A percentile compares a stretch with the other conserved stretches of the same genome.
Conservation (phyloP, 1,140 invertebrate species). For the Capitella teleta region DNA sequence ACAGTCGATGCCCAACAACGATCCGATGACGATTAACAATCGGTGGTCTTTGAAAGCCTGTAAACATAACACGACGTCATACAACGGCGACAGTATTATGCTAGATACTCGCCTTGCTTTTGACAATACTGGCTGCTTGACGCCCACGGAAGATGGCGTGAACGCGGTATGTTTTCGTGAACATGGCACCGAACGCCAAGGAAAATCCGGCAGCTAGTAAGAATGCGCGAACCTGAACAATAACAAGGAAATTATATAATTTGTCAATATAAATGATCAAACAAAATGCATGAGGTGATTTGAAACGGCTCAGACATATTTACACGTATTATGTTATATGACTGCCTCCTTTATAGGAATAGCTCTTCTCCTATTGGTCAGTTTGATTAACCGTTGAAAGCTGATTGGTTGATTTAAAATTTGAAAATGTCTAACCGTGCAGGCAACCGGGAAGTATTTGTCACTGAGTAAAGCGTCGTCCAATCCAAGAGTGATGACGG, state of each 20-base stretch:
- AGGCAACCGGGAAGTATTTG: constrained; percentile 64
- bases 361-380: too few relatives aligned
- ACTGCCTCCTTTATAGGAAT: too few relatives aligned
- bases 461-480: constrained; percentile 62
- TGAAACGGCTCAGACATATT: too few relatives aligned
- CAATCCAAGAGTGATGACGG: constrained; percentile 56
- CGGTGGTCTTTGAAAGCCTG: constrained; percentile 96
- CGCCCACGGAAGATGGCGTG: constrained; percentile 87
- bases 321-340: not conserved
- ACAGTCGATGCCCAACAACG: constrained; percentile 80
- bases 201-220: constrained; percentile 95
- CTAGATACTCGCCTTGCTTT: constrained; percentile 65
- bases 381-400: too few relatives aligned
- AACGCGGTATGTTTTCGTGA: constrained; percentile 96
- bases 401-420: too few relatives aligned
- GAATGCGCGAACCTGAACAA: constrained; percentile 71
- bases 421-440: too few relatives aligned
- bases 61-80: constrained; percentile 11
- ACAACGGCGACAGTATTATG: too few relatives aligned
- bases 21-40: constrained; percentile 90
- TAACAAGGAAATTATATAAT: not conserved
- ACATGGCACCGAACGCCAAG: constrained; percentile 96
- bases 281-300: too few relatives aligned
- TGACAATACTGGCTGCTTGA: constrained; percentile 90
- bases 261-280: too few relatives aligned